Evolutionary conservation across 2,888 invertebrate genomes (phyloP).

Genomic region (Bimastos eiseni): DNA sequence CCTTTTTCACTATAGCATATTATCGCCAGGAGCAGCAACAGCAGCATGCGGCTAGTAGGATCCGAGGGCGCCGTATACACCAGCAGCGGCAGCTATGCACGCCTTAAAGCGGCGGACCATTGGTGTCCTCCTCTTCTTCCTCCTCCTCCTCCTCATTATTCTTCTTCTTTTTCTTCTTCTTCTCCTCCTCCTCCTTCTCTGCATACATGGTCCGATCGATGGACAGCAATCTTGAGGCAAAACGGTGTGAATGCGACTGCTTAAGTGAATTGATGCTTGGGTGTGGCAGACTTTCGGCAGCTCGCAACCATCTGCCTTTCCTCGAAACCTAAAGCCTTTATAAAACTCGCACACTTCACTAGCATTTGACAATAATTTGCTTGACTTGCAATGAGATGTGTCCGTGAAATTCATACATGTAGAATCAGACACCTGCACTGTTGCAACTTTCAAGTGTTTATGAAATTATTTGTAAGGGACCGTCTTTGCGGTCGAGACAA

Average conservation of each 20-base stretch:
- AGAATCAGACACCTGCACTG: neutral
- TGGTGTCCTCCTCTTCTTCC: no score
- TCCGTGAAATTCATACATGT: neutral
- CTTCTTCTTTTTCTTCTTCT: no score
- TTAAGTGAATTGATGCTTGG: neutral
- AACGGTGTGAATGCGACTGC: constrained; percentile 9
- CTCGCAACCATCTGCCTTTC: neutral
- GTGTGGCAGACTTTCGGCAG: neutral
- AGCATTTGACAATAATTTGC: neutral
- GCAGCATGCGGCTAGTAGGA: neutral
- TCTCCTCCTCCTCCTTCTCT: neutral
- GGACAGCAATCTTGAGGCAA: neutral
- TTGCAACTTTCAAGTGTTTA: neutral
- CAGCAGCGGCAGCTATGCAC: neutral
- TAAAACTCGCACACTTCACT: neutral
- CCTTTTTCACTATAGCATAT: constrained; percentile 6
- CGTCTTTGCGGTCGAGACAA: neutral
- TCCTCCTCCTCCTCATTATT: neutral
- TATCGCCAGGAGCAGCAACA: neutral
- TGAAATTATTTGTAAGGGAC: neutral
- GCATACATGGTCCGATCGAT: constrained; percentile 1
- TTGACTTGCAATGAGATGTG: neutral
- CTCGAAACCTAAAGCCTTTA: neutral
- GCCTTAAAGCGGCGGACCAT: neutral
- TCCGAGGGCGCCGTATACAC: neutral